Conservation (phyloP, 2,888 invertebrate species). For the Phyllotreta cruciferae region DNA sequence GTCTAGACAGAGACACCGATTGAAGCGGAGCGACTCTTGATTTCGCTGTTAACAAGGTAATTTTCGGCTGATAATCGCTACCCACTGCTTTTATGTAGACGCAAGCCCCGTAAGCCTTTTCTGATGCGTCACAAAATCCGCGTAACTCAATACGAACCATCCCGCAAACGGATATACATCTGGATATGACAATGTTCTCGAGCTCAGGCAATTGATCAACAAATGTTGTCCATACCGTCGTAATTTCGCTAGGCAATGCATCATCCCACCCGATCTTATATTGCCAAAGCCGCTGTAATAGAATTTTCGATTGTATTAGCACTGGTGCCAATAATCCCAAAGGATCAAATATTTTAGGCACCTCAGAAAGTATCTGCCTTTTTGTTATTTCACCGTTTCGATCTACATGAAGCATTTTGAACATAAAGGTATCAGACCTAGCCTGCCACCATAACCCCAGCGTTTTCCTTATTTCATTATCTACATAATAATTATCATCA, state of each 20-base stretch:
- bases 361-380: not conserved
- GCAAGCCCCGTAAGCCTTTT: too few relatives aligned
- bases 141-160: too few relatives aligned
- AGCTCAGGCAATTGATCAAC: slow-evolving; percentile 1
- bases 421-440: not conserved
- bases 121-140: too few relatives aligned
- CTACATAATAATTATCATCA: too few relatives aligned
- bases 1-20: not conserved
- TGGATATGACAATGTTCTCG: slow-evolving; percentile 15
- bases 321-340: not conserved
- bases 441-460: not conserved
- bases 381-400: not conserved
- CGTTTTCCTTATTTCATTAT: too few relatives aligned
- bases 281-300: not conserved
- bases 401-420: not conserved
- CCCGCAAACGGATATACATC: too few relatives aligned
- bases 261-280: not conserved
- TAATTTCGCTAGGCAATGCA: not conserved
- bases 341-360: slow-evolving; percentile 5
- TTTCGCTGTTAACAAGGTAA: not conserved
- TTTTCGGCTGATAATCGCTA: not conserved
- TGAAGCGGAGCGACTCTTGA: not conserved
- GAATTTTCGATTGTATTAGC: not conserved
- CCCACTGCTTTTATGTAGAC: too few relatives aligned
- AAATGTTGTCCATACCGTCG: slow-evolving; percentile 12